A percentile compares a stretch with the other conserved stretches of the same genome.
These are phyloP conservation scores for Yoshiicerus persimilis DNA, from an alignment of 1,140 invertebrate species.

Conservation along the genomic window DNA sequence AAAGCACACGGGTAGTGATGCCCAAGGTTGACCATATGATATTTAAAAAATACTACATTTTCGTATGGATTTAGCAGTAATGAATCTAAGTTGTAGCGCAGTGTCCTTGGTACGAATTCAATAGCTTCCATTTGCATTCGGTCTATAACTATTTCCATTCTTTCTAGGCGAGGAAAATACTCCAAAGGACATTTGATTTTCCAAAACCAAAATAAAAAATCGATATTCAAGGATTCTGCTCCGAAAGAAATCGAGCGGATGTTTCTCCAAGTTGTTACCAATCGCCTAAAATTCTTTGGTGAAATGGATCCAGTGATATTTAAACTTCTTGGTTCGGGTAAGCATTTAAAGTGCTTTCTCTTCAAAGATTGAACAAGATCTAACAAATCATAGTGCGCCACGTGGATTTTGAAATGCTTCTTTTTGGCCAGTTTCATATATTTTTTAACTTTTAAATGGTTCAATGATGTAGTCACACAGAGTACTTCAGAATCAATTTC, in stretches of 20 bases:
- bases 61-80: conserved; percentile 3
- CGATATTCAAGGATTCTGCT: background rate
- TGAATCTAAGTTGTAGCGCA: conserved; percentile 25
- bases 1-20: conserved; percentile 22
- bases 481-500: background rate
- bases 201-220: conserved; percentile 3
- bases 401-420: background rate
- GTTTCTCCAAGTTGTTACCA: background rate
- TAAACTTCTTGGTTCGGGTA: conserved; percentile 13
- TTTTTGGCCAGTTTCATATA: background rate
- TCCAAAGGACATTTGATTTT: background rate
- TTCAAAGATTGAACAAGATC: background rate
- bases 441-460: background rate
- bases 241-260: background rate
- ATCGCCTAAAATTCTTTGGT: background rate
- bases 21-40: conserved; percentile 21
- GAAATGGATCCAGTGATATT: background rate
- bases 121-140: background rate
- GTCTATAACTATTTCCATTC: background rate
- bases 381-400: background rate
- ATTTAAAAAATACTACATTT: background rate
- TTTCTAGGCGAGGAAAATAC: background rate
- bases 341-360: background rate
- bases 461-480: background rate
- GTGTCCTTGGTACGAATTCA: background rate